These are phyloP conservation scores for Trissolcus brochymenae DNA, from an alignment of 2,888 invertebrate genomes.

Conservation along the genomic window DNA sequence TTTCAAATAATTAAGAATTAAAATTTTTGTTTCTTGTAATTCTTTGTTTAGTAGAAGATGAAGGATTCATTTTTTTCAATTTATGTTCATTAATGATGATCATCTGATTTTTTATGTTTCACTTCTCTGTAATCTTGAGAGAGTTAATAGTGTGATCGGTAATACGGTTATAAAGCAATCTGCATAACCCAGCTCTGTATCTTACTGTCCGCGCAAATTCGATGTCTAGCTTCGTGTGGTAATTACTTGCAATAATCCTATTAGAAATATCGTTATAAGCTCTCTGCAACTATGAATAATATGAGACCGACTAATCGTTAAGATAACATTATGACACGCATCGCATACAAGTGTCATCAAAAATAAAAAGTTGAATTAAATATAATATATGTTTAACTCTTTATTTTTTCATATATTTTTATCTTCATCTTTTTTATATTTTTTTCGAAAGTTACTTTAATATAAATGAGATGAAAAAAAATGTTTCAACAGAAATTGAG, in stretches of 20 bases:
- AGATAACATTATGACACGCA: slow-evolving; percentile 15
- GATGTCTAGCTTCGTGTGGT: slow-evolving; percentile 64
- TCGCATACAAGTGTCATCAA: no score
- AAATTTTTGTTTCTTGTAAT: neutral
- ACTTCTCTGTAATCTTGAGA: slow-evolving; percentile 61
- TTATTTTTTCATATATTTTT: no score
- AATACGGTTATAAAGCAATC: slow-evolving; percentile 76
- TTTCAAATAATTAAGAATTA: no score
- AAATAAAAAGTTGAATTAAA: no score
- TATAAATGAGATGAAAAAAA: no score
- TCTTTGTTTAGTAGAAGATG: neutral
- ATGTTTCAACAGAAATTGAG: no score
- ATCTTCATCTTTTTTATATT: no score
- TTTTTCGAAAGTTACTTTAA: no score
- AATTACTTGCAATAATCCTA: slow-evolving; percentile 72
- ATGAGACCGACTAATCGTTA: slow-evolving; percentile 46
- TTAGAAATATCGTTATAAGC: slow-evolving; percentile 70
- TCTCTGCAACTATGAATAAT: slow-evolving; percentile 68
- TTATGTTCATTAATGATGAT: neutral
- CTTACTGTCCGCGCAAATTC: slow-evolving; percentile 58
- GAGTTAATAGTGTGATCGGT: slow-evolving; percentile 75
- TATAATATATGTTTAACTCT: no score
- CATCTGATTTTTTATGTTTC: slow-evolving; percentile 38
- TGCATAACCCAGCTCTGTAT: slow-evolving; percentile 71
- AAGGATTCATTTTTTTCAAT: slow-evolving; percentile 5